Evolutionary conservation across 2,797 vertebrate species (phyloP).

Genomic region (Aratinga solstitialis): DNA sequence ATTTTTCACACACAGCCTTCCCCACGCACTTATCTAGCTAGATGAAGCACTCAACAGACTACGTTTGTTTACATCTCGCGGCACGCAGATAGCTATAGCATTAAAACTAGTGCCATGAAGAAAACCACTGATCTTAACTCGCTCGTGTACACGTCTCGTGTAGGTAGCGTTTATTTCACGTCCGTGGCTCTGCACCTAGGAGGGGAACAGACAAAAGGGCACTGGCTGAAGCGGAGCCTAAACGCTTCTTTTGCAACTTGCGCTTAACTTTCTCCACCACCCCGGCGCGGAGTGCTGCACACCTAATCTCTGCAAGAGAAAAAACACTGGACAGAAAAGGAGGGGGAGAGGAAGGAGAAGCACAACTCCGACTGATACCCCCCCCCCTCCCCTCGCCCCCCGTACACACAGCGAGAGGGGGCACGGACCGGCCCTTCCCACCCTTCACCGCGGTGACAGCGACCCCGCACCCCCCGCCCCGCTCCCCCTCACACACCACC

Average conservation of each 20-base stretch:
- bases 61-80: neutral
- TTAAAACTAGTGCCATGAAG: fast-evolving
- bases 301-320: neutral
- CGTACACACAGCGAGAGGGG: neutral
- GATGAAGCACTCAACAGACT: neutral
- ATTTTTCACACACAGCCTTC: neutral
- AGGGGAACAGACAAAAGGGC: neutral
- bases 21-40: neutral
- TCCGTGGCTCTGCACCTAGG: neutral
- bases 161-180: neutral
- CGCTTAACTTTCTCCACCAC: neutral
- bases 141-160: neutral
- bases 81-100: neutral
- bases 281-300: neutral
- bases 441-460: neutral
- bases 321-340: neutral
- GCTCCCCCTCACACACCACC: neutral
- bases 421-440: neutral
- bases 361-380: neutral
- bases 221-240: neutral
- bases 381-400: neutral
- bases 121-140: neutral
- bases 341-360: neutral
- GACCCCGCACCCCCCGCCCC: neutral
- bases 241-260: neutral